Percentiles rank a stretch among this genome's conserved stretches.
Conservation (phyloP, 2,113 vertebrate genomes). For the Puma concolor region DNA sequence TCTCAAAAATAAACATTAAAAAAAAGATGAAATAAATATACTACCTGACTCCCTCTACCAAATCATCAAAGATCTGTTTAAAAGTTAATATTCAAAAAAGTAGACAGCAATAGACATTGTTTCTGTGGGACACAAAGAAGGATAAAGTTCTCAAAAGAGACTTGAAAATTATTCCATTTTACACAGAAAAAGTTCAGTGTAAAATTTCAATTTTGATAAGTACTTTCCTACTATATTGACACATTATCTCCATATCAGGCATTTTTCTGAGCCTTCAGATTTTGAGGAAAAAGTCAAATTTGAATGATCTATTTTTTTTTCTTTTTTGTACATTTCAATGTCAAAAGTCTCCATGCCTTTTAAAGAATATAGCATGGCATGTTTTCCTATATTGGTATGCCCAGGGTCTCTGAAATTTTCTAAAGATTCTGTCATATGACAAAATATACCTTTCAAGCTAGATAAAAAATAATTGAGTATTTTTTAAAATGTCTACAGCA, state of each 20-base stretch:
- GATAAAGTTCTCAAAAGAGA: not conserved
- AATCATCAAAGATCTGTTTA: conserved; percentile 32
- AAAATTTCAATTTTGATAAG: conserved; percentile 2
- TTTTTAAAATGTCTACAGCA: not conserved
- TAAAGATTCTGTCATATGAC: conserved; percentile 5
- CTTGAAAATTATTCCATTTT: conserved; percentile 32
- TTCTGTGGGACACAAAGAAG: not conserved
- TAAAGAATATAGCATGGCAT: not conserved
- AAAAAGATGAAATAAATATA: not conserved
- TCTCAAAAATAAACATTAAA: too few relatives aligned
- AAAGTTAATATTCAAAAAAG: conserved; percentile 3
- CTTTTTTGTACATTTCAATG: not conserved
- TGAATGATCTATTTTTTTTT: not conserved
- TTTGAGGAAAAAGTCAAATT: conserved; percentile 55
- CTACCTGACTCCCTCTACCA: not conserved
- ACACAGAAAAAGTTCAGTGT: conserved; percentile 3
- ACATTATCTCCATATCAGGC: not conserved
- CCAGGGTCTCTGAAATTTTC: conserved; percentile 33
- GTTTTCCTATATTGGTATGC: not conserved
- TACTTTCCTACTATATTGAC: not conserved
- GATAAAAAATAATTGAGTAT: not conserved
- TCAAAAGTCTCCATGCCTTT: conserved; percentile 32
- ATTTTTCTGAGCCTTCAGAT: conserved; percentile 41
- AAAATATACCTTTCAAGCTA: conserved; percentile 26
- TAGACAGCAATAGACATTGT: not conserved